Evolutionary conservation across 2,113 vertebrate genomes (phyloP), one percentile per base, ranked within the genome.

Genomic region (Oryzias woworae): DNA sequence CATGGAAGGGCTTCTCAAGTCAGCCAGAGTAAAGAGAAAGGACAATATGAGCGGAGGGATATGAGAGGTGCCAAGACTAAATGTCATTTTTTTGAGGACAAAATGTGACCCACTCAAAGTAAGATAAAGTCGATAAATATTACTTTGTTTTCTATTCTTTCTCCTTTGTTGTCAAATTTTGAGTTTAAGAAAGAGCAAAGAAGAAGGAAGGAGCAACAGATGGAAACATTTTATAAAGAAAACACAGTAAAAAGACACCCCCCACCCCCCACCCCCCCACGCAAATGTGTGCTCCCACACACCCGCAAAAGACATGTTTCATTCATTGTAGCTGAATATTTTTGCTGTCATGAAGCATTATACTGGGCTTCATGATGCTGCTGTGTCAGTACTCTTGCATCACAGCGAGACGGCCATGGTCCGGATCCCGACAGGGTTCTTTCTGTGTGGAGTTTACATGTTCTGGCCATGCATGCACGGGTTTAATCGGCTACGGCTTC

Each of bases 1-100:
- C 55, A 7, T 62, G 55, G 58, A 58, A 45, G 59, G 73, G 74
- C 73, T 75, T 83, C 58, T 80, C 62, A 83, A 81, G 83, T 78
- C 78, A 57, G 68, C 67, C 56, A 50, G 72, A 81, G 65, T 75
- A 45, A 58, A 58, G 26, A 45, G 66, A 54, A 18, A 45, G 42
- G 18, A 59, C 60, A 73, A 80, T 65, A 78, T 73, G 72, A 78
- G 56, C 14, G 24, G 28, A 5, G 42, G 92, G 82, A 93, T 71
- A 92, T 0, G 92, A 94, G 86, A 93, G 60, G 57, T 78, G 71
- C 43, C 20, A 14, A 1, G 42, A 80, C 14, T 58, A 46, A 58
- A 14, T 68, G 57, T 42, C 12, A 14, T 66, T 70, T 47, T n/a
- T 68, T 70, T 50, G 66, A 71, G 1, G 6, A 6, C 4, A 43